phyloP scores from a whole-genome alignment of 37 sponge, comb jelly and placozoan genomes.

The Chondrosia reniformis region DNA sequence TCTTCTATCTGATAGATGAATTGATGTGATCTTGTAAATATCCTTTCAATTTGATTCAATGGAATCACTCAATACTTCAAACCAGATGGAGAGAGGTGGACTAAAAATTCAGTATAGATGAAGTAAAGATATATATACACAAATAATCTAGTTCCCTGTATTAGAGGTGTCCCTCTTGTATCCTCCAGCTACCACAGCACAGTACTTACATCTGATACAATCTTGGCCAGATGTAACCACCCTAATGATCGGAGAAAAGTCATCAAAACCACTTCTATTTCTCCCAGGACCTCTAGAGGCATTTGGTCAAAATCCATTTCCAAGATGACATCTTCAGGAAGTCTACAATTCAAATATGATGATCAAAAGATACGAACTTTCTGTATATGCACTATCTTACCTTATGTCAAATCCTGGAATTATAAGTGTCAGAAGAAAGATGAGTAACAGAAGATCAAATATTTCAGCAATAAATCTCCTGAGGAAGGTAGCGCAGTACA shows the following conservation, averaged over 20 bases:
- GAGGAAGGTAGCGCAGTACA: conserved; percentile 1
- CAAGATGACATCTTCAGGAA: conserved; percentile 3
- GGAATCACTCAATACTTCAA: too few species aligned
- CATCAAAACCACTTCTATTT: neutral
- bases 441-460: neutral
- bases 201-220: neutral
- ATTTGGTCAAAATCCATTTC: neutral
- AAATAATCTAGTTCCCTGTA: too few species aligned
- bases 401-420: conserved; percentile 5
- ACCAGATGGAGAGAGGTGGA: too few species aligned
- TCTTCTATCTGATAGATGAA: too few species aligned
- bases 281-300: conserved; percentile 1
- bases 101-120: too few species aligned
- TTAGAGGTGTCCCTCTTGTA: too few species aligned
- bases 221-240: neutral
- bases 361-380: neutral
- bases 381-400: neutral
- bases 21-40: too few species aligned
- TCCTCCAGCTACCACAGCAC: too few species aligned
- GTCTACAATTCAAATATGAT: neutral
- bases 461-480: conserved; percentile 8
- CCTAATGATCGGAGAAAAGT: neutral
- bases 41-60: too few species aligned
- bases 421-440: neutral
- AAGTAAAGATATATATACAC: too few species aligned